Evolutionary conservation across 2,113 vertebrate genomes (phyloP).

Genomic region (Hypocryptadius cinnamomeus): DNA sequence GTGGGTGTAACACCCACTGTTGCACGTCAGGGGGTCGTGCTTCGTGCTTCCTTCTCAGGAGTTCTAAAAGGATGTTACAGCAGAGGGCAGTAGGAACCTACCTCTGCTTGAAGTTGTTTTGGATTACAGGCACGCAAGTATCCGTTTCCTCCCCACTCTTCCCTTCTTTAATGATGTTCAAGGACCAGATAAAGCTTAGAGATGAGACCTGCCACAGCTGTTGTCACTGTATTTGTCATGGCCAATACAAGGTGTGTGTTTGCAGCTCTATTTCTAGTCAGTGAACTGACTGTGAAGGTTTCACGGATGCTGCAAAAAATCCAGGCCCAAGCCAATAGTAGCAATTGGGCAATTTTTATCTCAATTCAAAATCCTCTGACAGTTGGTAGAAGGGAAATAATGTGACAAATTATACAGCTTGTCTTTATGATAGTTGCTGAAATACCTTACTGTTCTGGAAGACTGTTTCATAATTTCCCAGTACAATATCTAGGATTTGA

Average conservation of each 20-base stretch:
- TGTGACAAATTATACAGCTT: not conserved
- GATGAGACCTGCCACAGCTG: not conserved
- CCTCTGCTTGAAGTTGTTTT: not conserved
- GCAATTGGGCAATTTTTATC: not conserved
- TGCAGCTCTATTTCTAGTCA: not conserved
- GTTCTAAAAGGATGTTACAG: not conserved
- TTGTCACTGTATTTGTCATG: not conserved
- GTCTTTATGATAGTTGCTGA: not conserved
- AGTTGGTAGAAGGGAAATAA: not conserved
- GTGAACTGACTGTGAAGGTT: not conserved
- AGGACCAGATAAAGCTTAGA: not conserved
- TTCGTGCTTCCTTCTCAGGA: not conserved
- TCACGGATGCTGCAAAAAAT: not conserved
- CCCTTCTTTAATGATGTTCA: not conserved
- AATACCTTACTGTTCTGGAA: not conserved
- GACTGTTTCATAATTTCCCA: not conserved
- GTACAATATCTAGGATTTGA: not conserved
- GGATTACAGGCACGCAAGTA: not conserved
- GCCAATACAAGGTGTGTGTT: not conserved
- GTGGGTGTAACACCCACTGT: not conserved
- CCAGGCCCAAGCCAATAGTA: not conserved
- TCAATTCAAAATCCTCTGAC: not conserved
- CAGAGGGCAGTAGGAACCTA: conserved; percentile 48
- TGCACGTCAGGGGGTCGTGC: not conserved
- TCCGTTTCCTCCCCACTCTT: not conserved